Base-by-base conservation (phyloP, 2,888 invertebrate genomes). In the Pandemis cinnamomeana region DNA sequence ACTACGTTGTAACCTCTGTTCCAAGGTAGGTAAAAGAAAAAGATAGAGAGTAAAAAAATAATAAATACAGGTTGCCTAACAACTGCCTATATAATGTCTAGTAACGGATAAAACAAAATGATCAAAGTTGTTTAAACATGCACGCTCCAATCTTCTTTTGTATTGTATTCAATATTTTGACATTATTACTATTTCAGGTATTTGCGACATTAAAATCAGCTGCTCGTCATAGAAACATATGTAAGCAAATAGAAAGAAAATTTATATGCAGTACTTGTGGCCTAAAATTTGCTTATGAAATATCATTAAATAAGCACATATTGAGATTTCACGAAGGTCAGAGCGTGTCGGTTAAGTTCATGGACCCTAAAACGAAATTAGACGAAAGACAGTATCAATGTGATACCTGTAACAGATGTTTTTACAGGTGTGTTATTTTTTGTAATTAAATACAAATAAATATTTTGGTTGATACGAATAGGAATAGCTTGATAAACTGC, bases 381-480 rank as follows among this genome's bases (percentile, higher is more conserved):
- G 84, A 88, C 71, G 87, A 89, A 8, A 86, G 88, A 58, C 90
- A 90, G 69, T 91, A 92, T 78, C 93, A 95, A 64, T 96, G 96
- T 83, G 94, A 95, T 46, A 95, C 95, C 6, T 96, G 96, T 81
- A 95, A 95, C 46, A 96, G 95, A 84, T 93, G 94, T 7, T 96
- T 96, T 82, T 93, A 92, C 79, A 91, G 95, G 88, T 93, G 89
- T 79, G 79, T 81, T 55, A 55, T 55, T 55, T 55, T 7, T 55
- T 15, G 1, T 36, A 36, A 36, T 36, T 36, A 36, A 36, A 36
- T 36, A 36, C 27, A 36, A 4, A 36, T 36, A 36, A 4, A 36
- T 36, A 36, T 36, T 36, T 36, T 36, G 27, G 27, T 36, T 36
- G 4, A 36, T 4, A 36, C 27, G 27, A 36, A 36, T 36, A 2